Evolutionary conservation across 2,113 vertebrate species (phyloP), one percentile per base, ranked within the genome.

Genomic region (Chaetodon auriga): DNA sequence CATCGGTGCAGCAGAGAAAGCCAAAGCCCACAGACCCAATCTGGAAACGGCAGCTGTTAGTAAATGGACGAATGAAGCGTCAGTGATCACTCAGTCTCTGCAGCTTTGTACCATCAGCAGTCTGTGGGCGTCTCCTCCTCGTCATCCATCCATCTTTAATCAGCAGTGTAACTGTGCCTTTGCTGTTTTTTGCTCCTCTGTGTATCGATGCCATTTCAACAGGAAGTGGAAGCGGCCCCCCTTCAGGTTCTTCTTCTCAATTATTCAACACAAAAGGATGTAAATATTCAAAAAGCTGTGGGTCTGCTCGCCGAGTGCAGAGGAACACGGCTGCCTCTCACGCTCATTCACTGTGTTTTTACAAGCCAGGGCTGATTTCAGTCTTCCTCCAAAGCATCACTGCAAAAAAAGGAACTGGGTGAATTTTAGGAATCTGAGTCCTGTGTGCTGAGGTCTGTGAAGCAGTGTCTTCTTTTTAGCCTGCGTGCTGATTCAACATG

Each of bases 211-310:
- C 75, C 81, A 78, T 81, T 81, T 83, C 61, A 60, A n/a, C 64
- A 66, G 72, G 63, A 79, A 77, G 58, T 51, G 43, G 71, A 58
- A 3, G 4, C 0, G 60, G 1, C 55, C 55, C 58, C 66, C 55
- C 48, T 54, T 54, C 57, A 70, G 60, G 11, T 12, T 77, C 58
- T 16, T 11, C 48, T 23, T 2, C 7, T 53, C 51, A 84, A 48
- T 81, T 63, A 81, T 87, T 89, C 55, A 91, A 62, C 68, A 68
- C 6, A 25, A 68, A 60, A 54, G 14, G 23, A 19, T 63, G 0
- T 78, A 68, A 84, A 78, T 60, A 72, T 65, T 83, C 43, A 51
- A 13, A 58, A 65, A 63, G 78, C 64, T 3, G 61, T 66, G 36
- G 49, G 49, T 46, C n/a, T 35, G 25, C 55, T 23, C 72, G 18